Percentiles rank a stretch among this genome's conserved stretches.
Conservation (phyloP, 2,797 vertebrate genomes). For the Momotus momota region DNA sequence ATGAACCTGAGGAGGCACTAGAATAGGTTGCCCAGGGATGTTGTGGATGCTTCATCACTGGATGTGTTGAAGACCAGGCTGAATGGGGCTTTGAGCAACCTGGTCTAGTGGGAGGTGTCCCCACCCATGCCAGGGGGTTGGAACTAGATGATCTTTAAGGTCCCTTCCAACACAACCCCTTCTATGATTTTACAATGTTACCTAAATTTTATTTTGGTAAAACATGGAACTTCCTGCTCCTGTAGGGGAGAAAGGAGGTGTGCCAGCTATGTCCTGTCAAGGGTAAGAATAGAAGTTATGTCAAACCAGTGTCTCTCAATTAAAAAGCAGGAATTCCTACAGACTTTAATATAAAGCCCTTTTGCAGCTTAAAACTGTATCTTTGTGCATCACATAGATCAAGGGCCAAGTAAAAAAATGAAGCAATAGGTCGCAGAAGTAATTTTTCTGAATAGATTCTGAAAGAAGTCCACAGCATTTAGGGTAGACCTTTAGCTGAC, state of each 20-base stretch:
- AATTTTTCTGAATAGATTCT: not conserved
- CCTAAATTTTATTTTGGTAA: not conserved
- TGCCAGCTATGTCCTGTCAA: not conserved
- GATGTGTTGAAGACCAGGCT: too few species aligned
- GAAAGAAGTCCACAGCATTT: not conserved
- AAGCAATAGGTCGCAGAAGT: not conserved
- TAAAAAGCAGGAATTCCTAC: not conserved
- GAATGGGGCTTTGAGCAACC: too few species aligned
- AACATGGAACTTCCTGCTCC: not conserved
- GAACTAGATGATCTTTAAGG: too few species aligned
- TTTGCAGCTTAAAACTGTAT: not conserved
- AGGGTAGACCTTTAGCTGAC: not conserved
- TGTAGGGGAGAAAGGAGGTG: not conserved
- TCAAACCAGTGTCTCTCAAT: not conserved
- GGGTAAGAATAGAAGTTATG: not conserved
- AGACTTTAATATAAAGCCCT: not conserved
- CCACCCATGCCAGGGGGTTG: too few species aligned
- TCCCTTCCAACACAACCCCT: too few species aligned
- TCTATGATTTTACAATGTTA: not conserved
- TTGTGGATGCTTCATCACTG: too few species aligned
- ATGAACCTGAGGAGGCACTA: too few species aligned
- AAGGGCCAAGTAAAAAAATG: not conserved
- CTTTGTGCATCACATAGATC: not conserved
- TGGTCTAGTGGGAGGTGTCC: too few species aligned
- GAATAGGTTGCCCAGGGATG: too few species aligned